Conservation (phyloP, 1,140 invertebrate genomes). For the Achatina immaculata region DNA sequence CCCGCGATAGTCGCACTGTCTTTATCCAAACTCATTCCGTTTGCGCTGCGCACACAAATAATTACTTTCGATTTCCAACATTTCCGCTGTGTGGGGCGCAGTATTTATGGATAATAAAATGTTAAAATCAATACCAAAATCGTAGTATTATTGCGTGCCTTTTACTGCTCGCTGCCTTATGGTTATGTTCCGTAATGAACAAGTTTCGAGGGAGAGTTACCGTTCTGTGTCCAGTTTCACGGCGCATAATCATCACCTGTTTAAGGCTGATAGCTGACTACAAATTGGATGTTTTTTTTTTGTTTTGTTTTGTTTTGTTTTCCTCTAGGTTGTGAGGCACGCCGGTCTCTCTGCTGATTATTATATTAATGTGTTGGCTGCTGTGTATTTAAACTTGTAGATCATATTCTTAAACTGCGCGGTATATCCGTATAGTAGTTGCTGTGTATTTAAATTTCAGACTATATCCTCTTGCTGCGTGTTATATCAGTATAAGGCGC, state of each 20-base stretch:
- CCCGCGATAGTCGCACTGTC: neutral
- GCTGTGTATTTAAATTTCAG: neutral
- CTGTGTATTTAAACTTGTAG: too few species aligned
- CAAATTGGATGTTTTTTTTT: neutral
- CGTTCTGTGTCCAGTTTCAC: neutral
- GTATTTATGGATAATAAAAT: neutral
- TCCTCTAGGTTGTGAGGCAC: neutral
- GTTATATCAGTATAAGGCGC: neutral
- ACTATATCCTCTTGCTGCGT: neutral
- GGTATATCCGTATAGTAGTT: neutral
- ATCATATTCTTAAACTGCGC: too few species aligned
- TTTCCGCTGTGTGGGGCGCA: neutral
- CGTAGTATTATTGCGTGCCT: neutral
- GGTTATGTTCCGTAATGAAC: neutral
- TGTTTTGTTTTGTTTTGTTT: neutral
- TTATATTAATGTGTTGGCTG: neutral
- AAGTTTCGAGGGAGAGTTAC: neutral
- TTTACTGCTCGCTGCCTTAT: neutral
- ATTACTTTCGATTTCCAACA: conserved; percentile 11
- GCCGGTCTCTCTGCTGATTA: neutral
- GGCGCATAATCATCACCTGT: neutral
- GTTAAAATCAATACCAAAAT: neutral
- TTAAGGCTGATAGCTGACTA: neutral
- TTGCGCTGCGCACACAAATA: conserved; percentile 1
- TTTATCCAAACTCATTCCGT: neutral